A percentile compares a stretch with the other conserved stretches of the same genome.
These are phyloP conservation scores for Iguana delicatissima DNA, from an alignment of 2,797 vertebrate genomes.

Conservation along the genomic window DNA sequence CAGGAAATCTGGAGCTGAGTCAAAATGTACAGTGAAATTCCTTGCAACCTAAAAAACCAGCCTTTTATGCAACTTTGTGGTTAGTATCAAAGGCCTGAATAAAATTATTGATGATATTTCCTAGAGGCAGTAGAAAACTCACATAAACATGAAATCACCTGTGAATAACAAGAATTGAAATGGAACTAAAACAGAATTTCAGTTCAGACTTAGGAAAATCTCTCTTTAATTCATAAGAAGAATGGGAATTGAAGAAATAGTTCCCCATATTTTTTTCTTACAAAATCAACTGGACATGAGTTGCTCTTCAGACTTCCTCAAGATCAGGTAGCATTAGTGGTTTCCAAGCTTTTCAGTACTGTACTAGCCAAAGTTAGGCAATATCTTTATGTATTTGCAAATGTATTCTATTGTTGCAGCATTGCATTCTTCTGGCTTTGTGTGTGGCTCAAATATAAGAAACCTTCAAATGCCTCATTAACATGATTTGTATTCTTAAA, in stretches of 20 bases:
- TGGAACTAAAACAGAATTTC: background rate
- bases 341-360: background rate
- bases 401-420: background rate
- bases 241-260: background rate
- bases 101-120: background rate
- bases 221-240: background rate
- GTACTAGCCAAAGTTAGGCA: background rate
- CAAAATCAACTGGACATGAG: background rate
- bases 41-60: too few species aligned
- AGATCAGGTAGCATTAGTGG: background rate
- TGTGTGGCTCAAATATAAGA: background rate
- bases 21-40: too few species aligned
- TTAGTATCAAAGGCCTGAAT: background rate
- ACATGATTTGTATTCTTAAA: too few species aligned
- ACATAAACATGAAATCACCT: background rate
- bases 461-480: background rate
- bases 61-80: background rate
- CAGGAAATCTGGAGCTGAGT: too few species aligned
- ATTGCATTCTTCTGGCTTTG: background rate
- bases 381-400: background rate
- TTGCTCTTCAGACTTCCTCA: background rate
- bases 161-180: background rate
- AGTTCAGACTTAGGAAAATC: background rate
- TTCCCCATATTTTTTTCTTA: background rate
- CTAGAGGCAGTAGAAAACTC: background rate